Percentiles rank a stretch among this genome's conserved stretches.
Evolutionary conservation across 2,888 invertebrate species (phyloP).

Genomic region (Leptopterna dolabrata): DNA sequence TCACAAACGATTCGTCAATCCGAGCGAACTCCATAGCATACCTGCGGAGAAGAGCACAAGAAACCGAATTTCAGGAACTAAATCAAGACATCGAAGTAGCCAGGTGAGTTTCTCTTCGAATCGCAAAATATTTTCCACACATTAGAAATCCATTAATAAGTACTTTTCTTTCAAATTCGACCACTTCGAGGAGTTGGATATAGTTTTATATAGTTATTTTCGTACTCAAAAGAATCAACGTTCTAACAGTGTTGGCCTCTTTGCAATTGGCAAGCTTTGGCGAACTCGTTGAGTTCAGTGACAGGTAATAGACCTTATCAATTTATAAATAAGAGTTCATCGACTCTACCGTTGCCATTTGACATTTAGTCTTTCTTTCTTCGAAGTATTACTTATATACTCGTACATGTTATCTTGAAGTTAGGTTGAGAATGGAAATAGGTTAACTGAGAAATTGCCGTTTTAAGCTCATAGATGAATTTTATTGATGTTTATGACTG

Average conservation of each 20-base stretch:
- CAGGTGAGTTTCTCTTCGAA: conserved; percentile 70
- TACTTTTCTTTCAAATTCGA: too few relatives aligned
- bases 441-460: too few relatives aligned
- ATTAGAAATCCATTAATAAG: not conserved
- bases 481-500: not conserved
- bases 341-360: not conserved
- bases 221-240: not conserved
- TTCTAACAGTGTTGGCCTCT: not conserved
- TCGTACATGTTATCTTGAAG: not conserved
- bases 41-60: conserved; percentile 12
- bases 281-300: not conserved
- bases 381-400: not conserved
- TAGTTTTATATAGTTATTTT: too few relatives aligned
- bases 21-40: conserved; percentile 3
- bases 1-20: conserved; percentile 53
- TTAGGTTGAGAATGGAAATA: too few relatives aligned
- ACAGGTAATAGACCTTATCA: not conserved
- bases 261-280: not conserved
- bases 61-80: conserved; percentile 77
- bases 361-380: not conserved
- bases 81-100: conserved; percentile 82
- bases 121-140: not conserved
- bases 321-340: not conserved
- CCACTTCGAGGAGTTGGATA: too few relatives aligned
- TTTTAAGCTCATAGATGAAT: not conserved